Evolutionary conservation across 2,888 invertebrate genomes (phyloP).

Genomic region (Eilema griseolum): DNA sequence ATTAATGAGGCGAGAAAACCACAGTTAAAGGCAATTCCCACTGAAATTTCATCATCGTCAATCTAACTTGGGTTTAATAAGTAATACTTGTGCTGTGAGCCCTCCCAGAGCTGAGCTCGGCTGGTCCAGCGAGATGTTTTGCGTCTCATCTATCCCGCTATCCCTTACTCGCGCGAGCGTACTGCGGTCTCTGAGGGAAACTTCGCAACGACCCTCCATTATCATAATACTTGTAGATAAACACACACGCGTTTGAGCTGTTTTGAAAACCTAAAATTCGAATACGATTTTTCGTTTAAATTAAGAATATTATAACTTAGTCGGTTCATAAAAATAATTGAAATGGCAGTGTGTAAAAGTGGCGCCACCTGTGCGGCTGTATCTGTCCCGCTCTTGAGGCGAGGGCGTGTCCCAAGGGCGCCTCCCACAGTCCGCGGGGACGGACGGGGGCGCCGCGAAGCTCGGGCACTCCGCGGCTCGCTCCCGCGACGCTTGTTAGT

Average conservation of each 20-base stretch:
- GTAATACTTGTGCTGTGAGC: slow-evolving; percentile 80
- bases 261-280: slow-evolving; percentile 44
- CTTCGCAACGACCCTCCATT: slow-evolving; percentile 68
- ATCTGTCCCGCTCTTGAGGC: slow-evolving; percentile 84
- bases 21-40: slow-evolving; percentile 85
- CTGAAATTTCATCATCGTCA: slow-evolving; percentile 87
- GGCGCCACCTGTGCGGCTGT: slow-evolving; percentile 79
- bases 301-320: slow-evolving; percentile 14
- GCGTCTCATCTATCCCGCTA: slow-evolving; percentile 74
- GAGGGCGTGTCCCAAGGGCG: slow-evolving; percentile 87
- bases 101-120: slow-evolving; percentile 73
- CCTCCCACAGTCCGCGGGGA: slow-evolving; percentile 85
- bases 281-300: slow-evolving; percentile 30
- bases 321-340: slow-evolving; percentile 45
- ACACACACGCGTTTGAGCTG: slow-evolving; percentile 52
- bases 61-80: slow-evolving; percentile 83
- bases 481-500: slow-evolving; percentile 87
- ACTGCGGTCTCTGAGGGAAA: slow-evolving; percentile 77
- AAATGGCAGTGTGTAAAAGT: slow-evolving; percentile 57
- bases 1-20: slow-evolving; percentile 79
- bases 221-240: slow-evolving; percentile 61
- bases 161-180: slow-evolving; percentile 74
- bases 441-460: slow-evolving; percentile 85
- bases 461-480: slow-evolving; percentile 83
- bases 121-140: slow-evolving; percentile 78